Evolutionary conservation across 2,797 vertebrate genomes (phyloP).

Genomic region (Syndactyla subalaris): DNA sequence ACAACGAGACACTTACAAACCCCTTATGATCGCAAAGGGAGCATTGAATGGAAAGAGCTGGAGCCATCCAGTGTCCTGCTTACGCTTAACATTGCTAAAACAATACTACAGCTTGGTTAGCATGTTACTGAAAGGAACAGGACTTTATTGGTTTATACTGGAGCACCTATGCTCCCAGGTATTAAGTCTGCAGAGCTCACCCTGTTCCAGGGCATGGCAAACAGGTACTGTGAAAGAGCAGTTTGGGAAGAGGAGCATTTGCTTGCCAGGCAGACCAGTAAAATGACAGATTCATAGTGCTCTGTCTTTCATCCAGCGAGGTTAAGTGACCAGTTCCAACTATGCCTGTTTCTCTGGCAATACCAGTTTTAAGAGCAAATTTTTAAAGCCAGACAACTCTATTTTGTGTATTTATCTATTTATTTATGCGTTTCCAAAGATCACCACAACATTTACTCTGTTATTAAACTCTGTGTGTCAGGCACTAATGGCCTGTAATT

Average conservation of each 20-base stretch:
- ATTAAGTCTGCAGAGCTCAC: background rate
- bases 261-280: background rate
- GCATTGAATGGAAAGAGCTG: background rate
- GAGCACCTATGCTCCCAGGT: background rate
- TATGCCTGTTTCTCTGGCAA: constrained; percentile 26
- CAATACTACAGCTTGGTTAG: fast-evolving
- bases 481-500: constrained; percentile 64
- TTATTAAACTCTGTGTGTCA: constrained; percentile 66
- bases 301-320: constrained; percentile 5
- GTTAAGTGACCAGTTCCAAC: constrained; percentile 38
- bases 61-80: background rate
- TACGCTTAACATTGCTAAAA: background rate
- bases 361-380: constrained; percentile 31
- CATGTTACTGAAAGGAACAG: fast-evolving
- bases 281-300: background rate
- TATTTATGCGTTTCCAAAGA: constrained; percentile 68
- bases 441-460: constrained; percentile 58
- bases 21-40: background rate
- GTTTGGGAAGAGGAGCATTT: background rate
- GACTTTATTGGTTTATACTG: fast-evolving
- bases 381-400: constrained; percentile 43
- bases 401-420: constrained; percentile 51
- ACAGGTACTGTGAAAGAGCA: background rate
- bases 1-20: background rate
- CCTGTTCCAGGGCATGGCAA: background rate